Percentiles rank a stretch among this genome's conserved stretches.
Evolutionary conservation across 2,797 vertebrate species (phyloP).

Genomic region (Thunnus albacares): DNA sequence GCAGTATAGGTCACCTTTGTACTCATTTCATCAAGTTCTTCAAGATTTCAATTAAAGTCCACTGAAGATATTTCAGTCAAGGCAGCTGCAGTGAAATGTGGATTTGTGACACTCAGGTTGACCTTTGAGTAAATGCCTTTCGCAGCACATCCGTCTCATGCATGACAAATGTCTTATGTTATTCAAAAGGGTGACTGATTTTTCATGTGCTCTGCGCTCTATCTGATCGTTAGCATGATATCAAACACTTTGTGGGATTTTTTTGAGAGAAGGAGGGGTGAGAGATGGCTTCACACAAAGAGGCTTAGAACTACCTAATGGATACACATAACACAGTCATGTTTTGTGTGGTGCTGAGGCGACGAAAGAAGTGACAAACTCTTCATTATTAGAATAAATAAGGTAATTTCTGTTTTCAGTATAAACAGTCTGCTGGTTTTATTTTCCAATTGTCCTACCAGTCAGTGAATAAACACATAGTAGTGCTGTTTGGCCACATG

Average conservation of each 20-base stretch:
- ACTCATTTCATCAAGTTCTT: conserved; percentile 45
- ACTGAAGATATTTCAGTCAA: conserved; percentile 39
- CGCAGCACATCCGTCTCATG: conserved; percentile 18
- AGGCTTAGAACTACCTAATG: background rate
- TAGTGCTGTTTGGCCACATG: background rate
- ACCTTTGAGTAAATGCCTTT: conserved; percentile 52
- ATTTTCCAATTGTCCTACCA: background rate
- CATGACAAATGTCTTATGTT: conserved; percentile 35
- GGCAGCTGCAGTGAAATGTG: conserved; percentile 29
- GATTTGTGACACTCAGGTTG: conserved; percentile 49
- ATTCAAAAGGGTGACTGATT: conserved; percentile 17
- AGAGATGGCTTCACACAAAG: conserved; percentile 25
- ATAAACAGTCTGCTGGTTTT: background rate
- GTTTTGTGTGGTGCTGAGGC: background rate
- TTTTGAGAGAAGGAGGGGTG: background rate
- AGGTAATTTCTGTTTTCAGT: background rate
- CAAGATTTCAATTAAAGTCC: conserved; percentile 51
- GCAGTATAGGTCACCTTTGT: conserved; percentile 53
- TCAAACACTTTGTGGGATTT: conserved; percentile 19
- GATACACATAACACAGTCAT: background rate
- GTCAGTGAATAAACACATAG: background rate
- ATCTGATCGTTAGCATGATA: conserved; percentile 30
- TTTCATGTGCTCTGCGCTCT: conserved; percentile 8
- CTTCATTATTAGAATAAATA: background rate
- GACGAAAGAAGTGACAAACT: background rate